These are phyloP conservation scores for Hemichromis elongatus DNA, from an alignment of 2,113 vertebrate genomes.

Conservation along the genomic window DNA sequence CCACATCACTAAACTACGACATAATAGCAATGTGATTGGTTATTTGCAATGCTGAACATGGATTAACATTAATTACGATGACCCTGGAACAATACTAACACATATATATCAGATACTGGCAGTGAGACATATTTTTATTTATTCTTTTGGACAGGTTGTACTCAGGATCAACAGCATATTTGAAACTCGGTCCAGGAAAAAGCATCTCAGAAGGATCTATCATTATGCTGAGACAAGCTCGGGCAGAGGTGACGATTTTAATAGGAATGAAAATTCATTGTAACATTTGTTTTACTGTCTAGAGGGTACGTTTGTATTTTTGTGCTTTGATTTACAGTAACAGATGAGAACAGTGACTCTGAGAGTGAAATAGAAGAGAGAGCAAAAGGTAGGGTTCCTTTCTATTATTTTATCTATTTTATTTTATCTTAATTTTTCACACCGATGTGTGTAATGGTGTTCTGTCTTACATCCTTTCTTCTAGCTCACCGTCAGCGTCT, in stretches of 20 bases:
- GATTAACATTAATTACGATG: too few relatives aligned
- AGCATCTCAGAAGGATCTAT: constrained; percentile 82
- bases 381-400: constrained; percentile 70
- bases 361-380: constrained; percentile 89
- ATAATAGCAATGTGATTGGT: too few relatives aligned
- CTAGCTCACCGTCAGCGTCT: constrained; percentile 84
- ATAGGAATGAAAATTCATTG: background rate
- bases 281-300: background rate
- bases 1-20: too few relatives aligned
- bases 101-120: background rate
- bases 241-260: constrained; percentile 78
- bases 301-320: background rate
- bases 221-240: constrained; percentile 84
- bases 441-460: background rate
- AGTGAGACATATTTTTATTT: background rate
- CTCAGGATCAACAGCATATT: constrained; percentile 87
- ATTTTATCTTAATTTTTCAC: background rate
- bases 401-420: background rate
- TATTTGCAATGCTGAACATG: too few relatives aligned
- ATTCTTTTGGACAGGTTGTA: constrained; percentile 72
- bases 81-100: too few relatives aligned
- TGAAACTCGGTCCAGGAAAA: constrained; percentile 84
- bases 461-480: background rate
- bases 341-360: constrained; percentile 89
- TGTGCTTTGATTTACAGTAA: constrained; percentile 63